Percentiles rank a stretch among this genome's conserved stretches.
phyloP scores from a whole-genome alignment of 2,113 vertebrate species.

The Cavia porcellus region DNA sequence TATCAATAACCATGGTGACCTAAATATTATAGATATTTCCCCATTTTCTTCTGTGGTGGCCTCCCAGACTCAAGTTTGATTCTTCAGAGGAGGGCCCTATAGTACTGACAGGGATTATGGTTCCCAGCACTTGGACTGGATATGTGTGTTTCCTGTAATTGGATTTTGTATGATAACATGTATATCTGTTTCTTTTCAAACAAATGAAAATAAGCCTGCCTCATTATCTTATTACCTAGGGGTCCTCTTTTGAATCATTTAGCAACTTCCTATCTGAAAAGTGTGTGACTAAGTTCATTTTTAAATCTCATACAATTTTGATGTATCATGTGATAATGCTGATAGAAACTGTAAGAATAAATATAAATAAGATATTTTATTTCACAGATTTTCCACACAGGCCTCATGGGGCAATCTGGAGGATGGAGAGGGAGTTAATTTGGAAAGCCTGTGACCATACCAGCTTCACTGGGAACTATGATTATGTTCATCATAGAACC shows the following conservation, averaged over 20 bases:
- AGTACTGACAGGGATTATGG: not conserved
- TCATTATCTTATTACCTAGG: not conserved
- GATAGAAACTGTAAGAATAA: not conserved
- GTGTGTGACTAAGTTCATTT: not conserved
- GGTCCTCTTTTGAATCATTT: not conserved
- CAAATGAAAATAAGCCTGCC: not conserved
- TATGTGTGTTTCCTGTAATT: not conserved
- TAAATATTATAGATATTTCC: not conserved
- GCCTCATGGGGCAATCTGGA: not conserved
- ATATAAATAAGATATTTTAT: not conserved
- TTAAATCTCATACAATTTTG: not conserved
- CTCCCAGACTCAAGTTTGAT: not conserved
- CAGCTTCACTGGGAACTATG: not conserved
- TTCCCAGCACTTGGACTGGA: not conserved
- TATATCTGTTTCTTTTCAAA: not conserved
- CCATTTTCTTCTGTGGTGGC: rapidly evolving
- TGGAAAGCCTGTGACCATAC: not conserved
- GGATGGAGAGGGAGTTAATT: not conserved
- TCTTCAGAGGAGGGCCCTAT: not conserved
- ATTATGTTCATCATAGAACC: no score
- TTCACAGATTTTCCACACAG: not conserved
- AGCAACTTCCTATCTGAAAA: not conserved
- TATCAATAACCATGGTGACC: rapidly evolving
- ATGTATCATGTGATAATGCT: not conserved
- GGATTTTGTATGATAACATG: not conserved